Percentiles rank a stretch among this genome's conserved stretches.
phyloP scores from a whole-genome alignment of 2,797 vertebrate genomes.

The Myripristis murdjan region DNA sequence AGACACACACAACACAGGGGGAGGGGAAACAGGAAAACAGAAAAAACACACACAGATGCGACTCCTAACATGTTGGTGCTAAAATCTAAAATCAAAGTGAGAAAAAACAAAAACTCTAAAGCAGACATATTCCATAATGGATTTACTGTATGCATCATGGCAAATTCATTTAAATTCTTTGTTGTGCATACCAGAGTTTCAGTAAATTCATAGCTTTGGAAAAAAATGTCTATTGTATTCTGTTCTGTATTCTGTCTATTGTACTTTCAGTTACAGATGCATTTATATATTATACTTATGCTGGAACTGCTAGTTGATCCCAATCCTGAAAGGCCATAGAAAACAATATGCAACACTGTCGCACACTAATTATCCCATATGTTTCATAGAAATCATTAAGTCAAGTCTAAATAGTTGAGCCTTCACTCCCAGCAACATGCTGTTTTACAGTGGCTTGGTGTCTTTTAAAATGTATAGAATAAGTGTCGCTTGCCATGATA shows the following conservation, averaged over 20 bases:
- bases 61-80: background rate
- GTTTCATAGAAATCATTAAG: conserved; percentile 29
- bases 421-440: conserved; percentile 23
- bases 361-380: conserved; percentile 51
- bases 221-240: conserved; percentile 4
- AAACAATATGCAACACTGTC: conserved; percentile 37
- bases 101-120: background rate
- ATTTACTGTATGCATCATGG: conserved; percentile 7
- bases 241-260: too few species aligned
- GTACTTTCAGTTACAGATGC: conserved; percentile 6
- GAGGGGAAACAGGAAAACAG: too few species aligned
- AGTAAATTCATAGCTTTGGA: conserved; percentile 4
- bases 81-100: background rate
- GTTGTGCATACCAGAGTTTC: background rate
- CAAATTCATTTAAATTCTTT: conserved; percentile 27
- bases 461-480: conserved; percentile 67
- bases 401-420: conserved; percentile 39
- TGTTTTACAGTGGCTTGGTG: conserved; percentile 53
- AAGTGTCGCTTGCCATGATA: conserved; percentile 69
- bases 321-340: conserved; percentile 30
- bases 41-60: too few species aligned
- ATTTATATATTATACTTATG: conserved; percentile 29
- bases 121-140: background rate
- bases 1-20: too few species aligned
- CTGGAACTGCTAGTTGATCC: conserved; percentile 42